Evolutionary conservation across 2,888 invertebrate species (phyloP), one percentile per base, ranked within the genome.

Genomic region (Drosophila multiciliata): DNA sequence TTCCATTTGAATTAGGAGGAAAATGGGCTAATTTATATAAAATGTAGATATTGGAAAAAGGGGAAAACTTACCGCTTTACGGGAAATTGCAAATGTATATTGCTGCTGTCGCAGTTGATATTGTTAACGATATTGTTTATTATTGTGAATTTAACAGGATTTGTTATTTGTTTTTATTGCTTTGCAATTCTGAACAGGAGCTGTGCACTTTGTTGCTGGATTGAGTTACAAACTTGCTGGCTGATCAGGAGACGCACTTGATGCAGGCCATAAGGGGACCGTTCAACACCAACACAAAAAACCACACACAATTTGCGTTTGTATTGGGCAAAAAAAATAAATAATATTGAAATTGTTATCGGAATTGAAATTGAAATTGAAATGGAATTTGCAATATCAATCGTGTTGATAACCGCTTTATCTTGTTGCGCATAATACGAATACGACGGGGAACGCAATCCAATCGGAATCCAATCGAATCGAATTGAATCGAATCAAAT

Each of bases 281-380:
- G 67, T 64, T 58, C 20, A 40, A 57, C 76, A 77, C 69, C 40
- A 65, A 45, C 80, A 77, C 75, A 79, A 66, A 69, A 78, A 77
- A 77, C 75, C 76, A 65, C 80, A 75, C 68, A 67, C 42, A 65
- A 60, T 70, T 70, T 76, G 65, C 52, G 60, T 59, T 72, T 29
- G 33, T 75, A 35, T 50, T 63, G 55, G n/a, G 1, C 4, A 65
- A 71, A 65, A 75, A 48, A 76, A 60, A 50, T 50, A 38, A 45
- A 35, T 33, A 48, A 66, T 55, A 42, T 60, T 36, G 20, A 26
- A 36, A 54, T 49, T 11, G 38, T 42, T 23, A 57, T 60, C 40
- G 38, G 26, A 15, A 52, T 36, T 42, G 48, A n/a, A 6, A 11
- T 50, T 50, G 26, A 23, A 26, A 20, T 33, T n/a, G 50, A 11